Evolutionary conservation across 2,113 vertebrate species (phyloP).

Genomic region (Heterotis niloticus): DNA sequence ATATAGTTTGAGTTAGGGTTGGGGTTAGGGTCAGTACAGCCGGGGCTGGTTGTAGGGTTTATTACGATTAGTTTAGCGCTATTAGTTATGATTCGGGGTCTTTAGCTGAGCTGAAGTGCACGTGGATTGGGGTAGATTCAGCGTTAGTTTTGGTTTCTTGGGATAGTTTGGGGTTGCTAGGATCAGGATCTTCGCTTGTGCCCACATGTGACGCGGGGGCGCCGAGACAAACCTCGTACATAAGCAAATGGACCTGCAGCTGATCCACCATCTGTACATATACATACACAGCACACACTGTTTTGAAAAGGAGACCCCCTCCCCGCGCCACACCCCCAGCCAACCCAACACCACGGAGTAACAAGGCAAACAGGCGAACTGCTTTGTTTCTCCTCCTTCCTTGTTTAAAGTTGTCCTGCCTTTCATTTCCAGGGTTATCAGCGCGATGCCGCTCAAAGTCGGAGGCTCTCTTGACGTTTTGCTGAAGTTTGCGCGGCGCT

Average conservation of each 20-base stretch:
- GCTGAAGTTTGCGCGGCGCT: slow-evolving; percentile 77
- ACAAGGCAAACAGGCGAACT: slow-evolving; percentile 25
- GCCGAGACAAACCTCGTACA: not conserved
- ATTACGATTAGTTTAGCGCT: too few relatives aligned
- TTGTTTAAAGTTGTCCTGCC: slow-evolving; percentile 79
- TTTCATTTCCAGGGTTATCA: slow-evolving; percentile 77
- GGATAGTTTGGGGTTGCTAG: not conserved
- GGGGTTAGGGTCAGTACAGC: too few relatives aligned
- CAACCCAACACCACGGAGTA: slow-evolving; percentile 19
- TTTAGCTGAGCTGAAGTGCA: too few relatives aligned
- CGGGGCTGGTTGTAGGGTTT: too few relatives aligned
- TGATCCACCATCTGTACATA: not conserved
- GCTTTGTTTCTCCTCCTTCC: slow-evolving; percentile 49
- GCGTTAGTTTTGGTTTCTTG: slow-evolving; percentile 44
- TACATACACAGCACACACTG: not conserved
- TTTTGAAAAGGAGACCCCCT: slow-evolving; percentile 22
- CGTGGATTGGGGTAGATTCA: too few relatives aligned
- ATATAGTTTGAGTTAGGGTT: too few relatives aligned
- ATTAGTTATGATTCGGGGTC: too few relatives aligned
- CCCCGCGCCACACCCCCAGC: not conserved
- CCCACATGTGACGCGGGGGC: not conserved
- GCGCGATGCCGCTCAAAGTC: slow-evolving; percentile 64
- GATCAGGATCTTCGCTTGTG: too few relatives aligned
- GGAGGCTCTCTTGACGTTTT: slow-evolving; percentile 71
- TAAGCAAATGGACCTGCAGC: not conserved